A percentile compares a stretch with the other conserved stretches of the same genome.
Evolutionary conservation across 2,888 invertebrate genomes (phyloP).

Genomic region (Hydrotaea diabolus): DNA sequence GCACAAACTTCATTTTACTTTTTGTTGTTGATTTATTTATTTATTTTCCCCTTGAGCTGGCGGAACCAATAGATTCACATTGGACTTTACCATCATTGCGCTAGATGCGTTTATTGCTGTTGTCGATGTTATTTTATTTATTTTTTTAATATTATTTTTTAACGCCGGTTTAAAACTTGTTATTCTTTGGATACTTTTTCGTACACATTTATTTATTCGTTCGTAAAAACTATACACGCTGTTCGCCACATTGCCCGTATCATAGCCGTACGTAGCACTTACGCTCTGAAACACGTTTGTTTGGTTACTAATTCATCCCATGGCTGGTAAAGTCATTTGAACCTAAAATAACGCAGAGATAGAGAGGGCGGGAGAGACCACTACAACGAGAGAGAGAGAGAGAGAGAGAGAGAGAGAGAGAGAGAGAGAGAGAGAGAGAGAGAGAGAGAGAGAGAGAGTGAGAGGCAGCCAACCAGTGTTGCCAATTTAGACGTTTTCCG

Average conservation of each 20-base stretch:
- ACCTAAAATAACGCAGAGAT: constrained; percentile 50
- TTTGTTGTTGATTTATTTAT: background rate
- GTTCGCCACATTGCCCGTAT: constrained; percentile 2
- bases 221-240: background rate
- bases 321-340: constrained; percentile 59
- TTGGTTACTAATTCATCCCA: constrained; percentile 60
- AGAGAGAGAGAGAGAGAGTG: too few relatives aligned
- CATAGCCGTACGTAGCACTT: background rate
- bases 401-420: constrained; percentile 24
- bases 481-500: too few relatives aligned
- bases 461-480: too few relatives aligned
- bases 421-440: background rate
- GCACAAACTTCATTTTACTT: background rate
- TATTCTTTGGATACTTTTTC: constrained; percentile 23
- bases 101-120: constrained; percentile 1
- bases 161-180: background rate
- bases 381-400: constrained; percentile 22
- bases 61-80: constrained; percentile 47
- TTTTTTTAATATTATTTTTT: background rate
- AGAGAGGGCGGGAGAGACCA: constrained; percentile 14
- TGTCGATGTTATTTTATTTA: too few relatives aligned
- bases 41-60: background rate
- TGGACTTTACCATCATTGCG: constrained; percentile 34
- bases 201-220: constrained; percentile 38
- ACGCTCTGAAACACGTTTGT: constrained; percentile 66